phyloP scores from a whole-genome alignment of 92 coral and sea anemone genomes.

The Desmophyllum pertusum region DNA sequence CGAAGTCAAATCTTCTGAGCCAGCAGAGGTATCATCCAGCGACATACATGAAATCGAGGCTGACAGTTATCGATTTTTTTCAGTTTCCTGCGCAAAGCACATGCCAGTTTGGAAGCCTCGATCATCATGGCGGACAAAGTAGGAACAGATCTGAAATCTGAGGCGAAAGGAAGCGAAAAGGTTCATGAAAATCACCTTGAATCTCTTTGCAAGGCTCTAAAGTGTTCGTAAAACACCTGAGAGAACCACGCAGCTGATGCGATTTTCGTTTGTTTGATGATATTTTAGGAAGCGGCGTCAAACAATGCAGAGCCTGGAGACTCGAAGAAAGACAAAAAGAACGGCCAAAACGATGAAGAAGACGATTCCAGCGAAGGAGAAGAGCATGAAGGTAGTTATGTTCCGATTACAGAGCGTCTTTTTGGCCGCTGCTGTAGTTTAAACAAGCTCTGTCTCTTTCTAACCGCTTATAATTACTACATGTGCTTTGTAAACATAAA shows the following conservation, averaged over 20 bases:
- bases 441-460: not conserved
- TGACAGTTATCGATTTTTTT: conserved; percentile 29
- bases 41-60: conserved; percentile 29
- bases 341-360: conserved; percentile 63
- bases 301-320: conserved; percentile 50
- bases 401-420: not conserved
- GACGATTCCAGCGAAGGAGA: conserved; percentile 83
- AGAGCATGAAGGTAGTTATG: conserved; percentile 60
- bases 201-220: not conserved
- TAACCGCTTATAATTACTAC: not conserved
- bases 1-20: no score
- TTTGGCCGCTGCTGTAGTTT: not conserved
- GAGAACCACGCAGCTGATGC: conserved; percentile 4
- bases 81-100: conserved; percentile 91
- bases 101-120: conserved; percentile 75
- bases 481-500: not conserved
- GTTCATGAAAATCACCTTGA: conserved; percentile 20
- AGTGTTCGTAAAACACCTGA: not conserved
- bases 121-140: conserved; percentile 79
- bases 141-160: conserved; percentile 51
- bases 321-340: conserved; percentile 50
- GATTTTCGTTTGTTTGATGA: conserved; percentile 20
- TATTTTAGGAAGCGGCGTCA: conserved; percentile 52
- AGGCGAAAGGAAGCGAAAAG: conserved; percentile 38
- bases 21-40: not conserved